Percentiles rank a stretch among this genome's conserved stretches.
Evolutionary conservation across 1,140 invertebrate species (phyloP).

Genomic region (Brachionus rubens): DNA sequence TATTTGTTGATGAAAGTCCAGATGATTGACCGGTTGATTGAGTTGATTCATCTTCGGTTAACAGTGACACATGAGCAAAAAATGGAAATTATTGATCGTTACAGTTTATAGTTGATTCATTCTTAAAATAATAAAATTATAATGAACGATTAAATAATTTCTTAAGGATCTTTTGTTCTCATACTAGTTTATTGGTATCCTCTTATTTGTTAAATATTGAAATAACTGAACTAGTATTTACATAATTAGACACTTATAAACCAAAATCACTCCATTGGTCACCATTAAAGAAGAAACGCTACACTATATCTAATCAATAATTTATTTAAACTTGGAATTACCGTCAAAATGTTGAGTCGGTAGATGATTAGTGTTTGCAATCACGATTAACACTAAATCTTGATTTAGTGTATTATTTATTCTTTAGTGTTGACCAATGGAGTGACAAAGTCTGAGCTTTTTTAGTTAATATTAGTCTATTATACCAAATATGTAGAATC

Average conservation of each 20-base stretch:
- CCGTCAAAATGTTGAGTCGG: constrained; percentile 22
- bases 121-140: constrained; percentile 23
- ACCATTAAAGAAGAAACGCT: constrained; percentile 19
- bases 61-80: constrained; percentile 15
- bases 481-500: no score
- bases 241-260: neutral
- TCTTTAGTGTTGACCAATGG: neutral
- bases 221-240: constrained; percentile 13
- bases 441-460: neutral
- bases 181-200: constrained; percentile 7
- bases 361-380: constrained; percentile 9
- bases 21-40: constrained; percentile 6
- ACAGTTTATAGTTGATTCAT: constrained; percentile 11
- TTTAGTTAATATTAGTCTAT: neutral
- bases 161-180: constrained; percentile 1
- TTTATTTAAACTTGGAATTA: constrained; percentile 21
- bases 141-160: constrained; percentile 22
- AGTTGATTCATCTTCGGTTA: constrained; percentile 27
- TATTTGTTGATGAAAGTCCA: constrained; percentile 5
- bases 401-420: neutral
- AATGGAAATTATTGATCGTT: constrained; percentile 14
- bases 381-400: neutral
- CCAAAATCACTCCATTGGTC: constrained; percentile 10
- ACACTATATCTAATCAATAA: constrained; percentile 22
- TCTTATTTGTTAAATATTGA: constrained; percentile 12